A percentile compares a stretch with the other conserved stretches of the same genome.
Evolutionary conservation across 2,888 invertebrate genomes (phyloP).

Genomic region (Melanophora roralis): DNA sequence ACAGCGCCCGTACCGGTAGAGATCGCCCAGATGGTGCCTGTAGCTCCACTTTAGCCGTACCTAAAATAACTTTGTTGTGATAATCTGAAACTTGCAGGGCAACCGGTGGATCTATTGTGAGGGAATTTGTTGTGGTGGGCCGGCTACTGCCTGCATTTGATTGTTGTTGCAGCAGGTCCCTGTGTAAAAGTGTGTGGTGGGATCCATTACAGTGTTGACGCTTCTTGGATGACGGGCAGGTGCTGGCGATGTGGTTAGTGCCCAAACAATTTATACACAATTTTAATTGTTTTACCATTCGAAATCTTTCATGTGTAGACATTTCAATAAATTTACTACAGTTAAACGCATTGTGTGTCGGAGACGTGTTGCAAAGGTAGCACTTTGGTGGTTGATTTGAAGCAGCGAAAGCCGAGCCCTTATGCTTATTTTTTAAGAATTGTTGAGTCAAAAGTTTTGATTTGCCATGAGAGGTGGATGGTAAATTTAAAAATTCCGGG

Average conservation of each 20-base stretch:
- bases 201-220: no score
- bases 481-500: neutral
- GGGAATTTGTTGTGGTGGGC: neutral
- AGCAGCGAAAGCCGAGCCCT: neutral
- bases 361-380: slow-evolving; percentile 1
- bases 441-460: neutral
- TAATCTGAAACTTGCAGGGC: neutral
- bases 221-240: neutral
- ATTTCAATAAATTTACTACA: slow-evolving; percentile 15
- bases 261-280: slow-evolving; percentile 12
- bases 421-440: neutral
- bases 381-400: neutral
- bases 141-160: neutral
- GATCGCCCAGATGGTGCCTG: neutral
- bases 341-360: neutral
- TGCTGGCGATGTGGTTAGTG: neutral
- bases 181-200: slow-evolving; percentile 22
- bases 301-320: neutral
- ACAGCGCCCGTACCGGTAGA: no score
- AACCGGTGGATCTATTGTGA: neutral
- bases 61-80: neutral
- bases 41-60: neutral
- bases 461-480: slow-evolving; percentile 1
- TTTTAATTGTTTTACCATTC: neutral
- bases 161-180: neutral